phyloP scores from a whole-genome alignment of 2,113 vertebrate genomes.

The Larimichthys crocea region DNA sequence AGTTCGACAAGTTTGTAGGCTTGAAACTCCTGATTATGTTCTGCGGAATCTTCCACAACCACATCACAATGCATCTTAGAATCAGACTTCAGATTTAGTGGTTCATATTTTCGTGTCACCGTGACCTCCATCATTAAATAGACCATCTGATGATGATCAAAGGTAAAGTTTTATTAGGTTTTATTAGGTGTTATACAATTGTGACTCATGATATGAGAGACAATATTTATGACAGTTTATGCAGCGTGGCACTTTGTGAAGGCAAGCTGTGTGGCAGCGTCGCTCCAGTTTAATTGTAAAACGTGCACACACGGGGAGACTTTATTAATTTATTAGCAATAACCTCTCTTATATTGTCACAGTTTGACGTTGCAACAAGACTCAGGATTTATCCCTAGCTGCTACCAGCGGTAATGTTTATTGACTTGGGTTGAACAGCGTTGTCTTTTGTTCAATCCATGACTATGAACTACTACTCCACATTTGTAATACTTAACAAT shows the following conservation, averaged over 20 bases:
- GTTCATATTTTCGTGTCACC: background rate
- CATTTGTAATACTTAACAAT: constrained; percentile 30
- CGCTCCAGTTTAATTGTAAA: background rate
- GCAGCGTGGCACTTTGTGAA: background rate
- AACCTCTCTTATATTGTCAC: background rate
- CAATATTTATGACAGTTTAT: constrained; percentile 16
- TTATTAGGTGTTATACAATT: constrained; percentile 12
- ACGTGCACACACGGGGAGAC: background rate
- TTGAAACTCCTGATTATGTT: too few species aligned
- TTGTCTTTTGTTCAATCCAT: background rate
- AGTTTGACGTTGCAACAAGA: background rate
- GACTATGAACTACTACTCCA: background rate
- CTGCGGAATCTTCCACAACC: too few species aligned
- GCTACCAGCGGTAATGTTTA: too few species aligned
- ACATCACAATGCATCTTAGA: too few species aligned
- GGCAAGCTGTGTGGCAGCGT: background rate
- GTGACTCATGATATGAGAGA: background rate
- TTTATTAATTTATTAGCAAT: background rate
- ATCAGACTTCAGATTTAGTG: background rate
- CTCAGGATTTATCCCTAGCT: background rate
- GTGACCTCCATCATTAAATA: background rate
- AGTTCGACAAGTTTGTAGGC: too few species aligned
- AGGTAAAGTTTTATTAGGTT: constrained; percentile 41
- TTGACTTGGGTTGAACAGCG: background rate
- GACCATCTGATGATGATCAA: constrained; percentile 1